phyloP scores from a whole-genome alignment of 2,888 invertebrate species.

The Cylloceria caligata region DNA sequence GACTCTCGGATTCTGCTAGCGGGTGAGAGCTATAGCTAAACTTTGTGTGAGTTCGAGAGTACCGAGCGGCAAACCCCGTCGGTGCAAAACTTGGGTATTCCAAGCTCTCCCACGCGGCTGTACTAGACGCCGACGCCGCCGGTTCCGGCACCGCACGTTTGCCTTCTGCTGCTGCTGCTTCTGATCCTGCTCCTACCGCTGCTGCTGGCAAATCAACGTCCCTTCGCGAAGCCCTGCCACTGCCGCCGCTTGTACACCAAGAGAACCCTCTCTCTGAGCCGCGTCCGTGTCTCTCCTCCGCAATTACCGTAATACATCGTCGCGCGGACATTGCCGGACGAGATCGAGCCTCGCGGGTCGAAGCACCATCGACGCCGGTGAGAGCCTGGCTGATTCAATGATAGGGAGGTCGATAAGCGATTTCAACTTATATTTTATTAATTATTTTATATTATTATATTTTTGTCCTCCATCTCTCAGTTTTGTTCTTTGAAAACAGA shows the following conservation, averaged over 20 bases:
- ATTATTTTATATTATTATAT: slow-evolving; percentile 34
- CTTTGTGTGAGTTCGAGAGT: slow-evolving; percentile 51
- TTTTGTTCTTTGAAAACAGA: not conserved
- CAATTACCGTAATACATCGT: slow-evolving; percentile 81
- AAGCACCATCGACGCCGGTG: slow-evolving; percentile 47
- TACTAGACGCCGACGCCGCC: slow-evolving; percentile 57
- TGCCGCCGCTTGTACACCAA: slow-evolving; percentile 49
- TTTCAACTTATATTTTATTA: slow-evolving; percentile 20
- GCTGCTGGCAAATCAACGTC: slow-evolving; percentile 71
- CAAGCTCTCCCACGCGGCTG: slow-evolving; percentile 81
- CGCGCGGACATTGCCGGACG: slow-evolving; percentile 76
- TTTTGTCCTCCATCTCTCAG: not conserved
- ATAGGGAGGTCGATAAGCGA: slow-evolving; percentile 45
- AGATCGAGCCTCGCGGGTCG: slow-evolving; percentile 65
- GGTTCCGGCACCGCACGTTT: slow-evolving; percentile 67
- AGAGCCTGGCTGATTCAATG: slow-evolving; percentile 42
- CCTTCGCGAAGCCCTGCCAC: slow-evolving; percentile 60
- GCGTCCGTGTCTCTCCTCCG: slow-evolving; percentile 74
- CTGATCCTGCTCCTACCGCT: slow-evolving; percentile 44
- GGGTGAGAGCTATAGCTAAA: slow-evolving; percentile 34
- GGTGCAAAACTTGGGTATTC: slow-evolving; percentile 63
- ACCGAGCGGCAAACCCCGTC: slow-evolving; percentile 47
- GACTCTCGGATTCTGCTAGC: slow-evolving; percentile 45
- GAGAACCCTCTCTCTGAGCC: slow-evolving; percentile 54
- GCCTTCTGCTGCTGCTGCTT: slow-evolving; percentile 61